Base-by-base conservation (phyloP, 1,140 invertebrate species). In the Bactericera cockerelli region DNA sequence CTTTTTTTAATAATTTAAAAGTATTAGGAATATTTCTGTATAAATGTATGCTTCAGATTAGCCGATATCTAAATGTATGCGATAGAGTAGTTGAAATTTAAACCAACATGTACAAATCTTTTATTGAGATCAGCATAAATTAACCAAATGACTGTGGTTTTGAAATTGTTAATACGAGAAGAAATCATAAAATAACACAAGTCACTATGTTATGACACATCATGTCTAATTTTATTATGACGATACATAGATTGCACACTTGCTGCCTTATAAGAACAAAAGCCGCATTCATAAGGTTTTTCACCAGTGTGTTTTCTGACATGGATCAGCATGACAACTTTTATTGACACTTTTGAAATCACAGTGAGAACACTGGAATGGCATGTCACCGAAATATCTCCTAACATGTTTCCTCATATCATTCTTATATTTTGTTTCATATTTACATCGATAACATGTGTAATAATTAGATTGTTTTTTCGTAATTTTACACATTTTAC, bases 341-440 rank as follows among this genome's bases (percentile, higher is more conserved):
- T 93, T 96, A 72, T 98, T 94, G 3, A 93, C 93, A 68, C 90
- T 94, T 19, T 93, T 93, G 69, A 98, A 98, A 2, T 90, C 93
- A 75, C 94, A 98, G 73, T 97, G 89, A 0, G 89, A 87, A 71
- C 94, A 98, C 81, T 90, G 68, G 53, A 67, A 74, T 59, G 77
- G 77, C 3, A 76, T 64, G 66, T 79, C 77, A 19, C 77, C 74
- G 3, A 73, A 81, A 63, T 83, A 81, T 59, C 78, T 79, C 24
- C 81, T 66, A 75, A 82, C 79, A 64, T 83, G 81, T 55, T 81
- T 68, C 64, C 80, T 79, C 62, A 83, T 70, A 69, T 83, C 42
- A 49, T 49, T 49, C 19, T 16, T 49, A n/a, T 82, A 64, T 76
- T 80, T 26, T 81, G 68, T 66, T 83, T 81, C 19, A 82, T 80